A percentile compares a stretch with the other conserved stretches of the same genome.
These are phyloP conservation scores for Neogobius melanostomus DNA, from an alignment of 2,113 vertebrate genomes.

Conservation along the genomic window DNA sequence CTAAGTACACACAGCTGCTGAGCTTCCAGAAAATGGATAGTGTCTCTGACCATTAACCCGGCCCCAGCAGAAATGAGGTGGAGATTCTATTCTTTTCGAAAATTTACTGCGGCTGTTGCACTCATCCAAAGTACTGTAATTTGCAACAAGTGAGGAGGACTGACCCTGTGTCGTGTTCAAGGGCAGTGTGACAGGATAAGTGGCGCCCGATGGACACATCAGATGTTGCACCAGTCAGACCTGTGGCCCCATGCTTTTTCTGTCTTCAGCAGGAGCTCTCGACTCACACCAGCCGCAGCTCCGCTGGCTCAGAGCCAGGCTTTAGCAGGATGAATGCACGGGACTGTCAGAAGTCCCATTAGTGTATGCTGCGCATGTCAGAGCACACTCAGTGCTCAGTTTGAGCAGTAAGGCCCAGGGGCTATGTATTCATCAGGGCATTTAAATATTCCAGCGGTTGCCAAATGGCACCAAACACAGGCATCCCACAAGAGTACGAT, in stretches of 20 bases:
- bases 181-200: slow-evolving; percentile 41
- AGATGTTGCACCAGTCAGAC: slow-evolving; percentile 39
- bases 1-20: slow-evolving; percentile 45
- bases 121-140: slow-evolving; percentile 42
- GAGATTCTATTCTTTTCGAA: slow-evolving; percentile 24
- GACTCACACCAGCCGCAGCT: slow-evolving; percentile 43
- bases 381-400: slow-evolving; percentile 57
- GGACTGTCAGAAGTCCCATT: slow-evolving; percentile 71
- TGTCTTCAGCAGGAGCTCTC: slow-evolving; percentile 33
- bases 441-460: slow-evolving; percentile 74
- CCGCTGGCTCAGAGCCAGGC: slow-evolving; percentile 43
- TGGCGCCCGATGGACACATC: slow-evolving; percentile 44
- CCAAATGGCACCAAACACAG: slow-evolving; percentile 68
- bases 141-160: slow-evolving; percentile 38
- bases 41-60: slow-evolving; percentile 29
- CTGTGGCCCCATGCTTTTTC: slow-evolving; percentile 39
- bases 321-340: slow-evolving; percentile 60
- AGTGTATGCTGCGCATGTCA: slow-evolving; percentile 67
- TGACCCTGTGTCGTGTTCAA: slow-evolving; percentile 22
- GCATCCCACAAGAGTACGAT: slow-evolving; percentile 47
- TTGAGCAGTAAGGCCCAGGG: slow-evolving; percentile 64
- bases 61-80: slow-evolving; percentile 28
- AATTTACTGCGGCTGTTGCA: slow-evolving; percentile 47
- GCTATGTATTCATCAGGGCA: slow-evolving; percentile 71
- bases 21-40: slow-evolving; percentile 36